Evolutionary conservation across 92 coral and sea anemone genomes (phyloP).

Genomic region (Micromussa lordhowensis): DNA sequence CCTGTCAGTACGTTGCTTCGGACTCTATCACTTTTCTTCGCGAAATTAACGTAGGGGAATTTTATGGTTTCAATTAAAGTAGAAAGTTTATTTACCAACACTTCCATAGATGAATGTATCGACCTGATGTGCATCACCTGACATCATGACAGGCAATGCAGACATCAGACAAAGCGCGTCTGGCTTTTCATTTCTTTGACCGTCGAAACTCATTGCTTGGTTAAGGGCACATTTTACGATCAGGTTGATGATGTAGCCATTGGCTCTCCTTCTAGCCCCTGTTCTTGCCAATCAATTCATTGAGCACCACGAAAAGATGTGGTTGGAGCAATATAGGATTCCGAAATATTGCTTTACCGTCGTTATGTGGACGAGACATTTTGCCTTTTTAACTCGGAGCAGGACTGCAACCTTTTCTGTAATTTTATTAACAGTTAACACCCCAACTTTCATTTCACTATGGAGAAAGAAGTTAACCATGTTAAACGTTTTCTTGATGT

Average conservation of each 20-base stretch:
- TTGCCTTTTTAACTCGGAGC: conserved; percentile 13
- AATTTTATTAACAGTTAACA: neutral
- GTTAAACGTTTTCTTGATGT: neutral
- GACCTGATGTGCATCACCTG: conserved; percentile 23
- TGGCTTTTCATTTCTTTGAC: conserved; percentile 10
- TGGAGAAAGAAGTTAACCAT: neutral
- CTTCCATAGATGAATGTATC: neutral
- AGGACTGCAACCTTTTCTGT: neutral
- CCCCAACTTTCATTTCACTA: conserved; percentile 8
- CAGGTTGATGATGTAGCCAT: conserved; percentile 32
- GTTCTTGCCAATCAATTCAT: conserved; percentile 31
- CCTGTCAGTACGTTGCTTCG: too few relatives aligned
- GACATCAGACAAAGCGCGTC: neutral
- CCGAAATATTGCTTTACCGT: conserved; percentile 3
- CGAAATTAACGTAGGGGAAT: neutral
- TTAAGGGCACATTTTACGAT: conserved; percentile 17
- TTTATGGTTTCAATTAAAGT: conserved; percentile 29
- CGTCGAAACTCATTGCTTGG: conserved; percentile 1
- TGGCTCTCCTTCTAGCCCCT: conserved; percentile 20
- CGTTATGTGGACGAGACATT: conserved; percentile 24
- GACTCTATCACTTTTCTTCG: too few relatives aligned
- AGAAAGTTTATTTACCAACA: conserved; percentile 17
- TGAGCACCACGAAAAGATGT: conserved; percentile 41
- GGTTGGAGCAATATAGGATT: conserved; percentile 1
- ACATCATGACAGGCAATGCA: conserved; percentile 10